Conservation (phyloP, 2,888 invertebrate genomes). For the Parnassius smintheus region DNA sequence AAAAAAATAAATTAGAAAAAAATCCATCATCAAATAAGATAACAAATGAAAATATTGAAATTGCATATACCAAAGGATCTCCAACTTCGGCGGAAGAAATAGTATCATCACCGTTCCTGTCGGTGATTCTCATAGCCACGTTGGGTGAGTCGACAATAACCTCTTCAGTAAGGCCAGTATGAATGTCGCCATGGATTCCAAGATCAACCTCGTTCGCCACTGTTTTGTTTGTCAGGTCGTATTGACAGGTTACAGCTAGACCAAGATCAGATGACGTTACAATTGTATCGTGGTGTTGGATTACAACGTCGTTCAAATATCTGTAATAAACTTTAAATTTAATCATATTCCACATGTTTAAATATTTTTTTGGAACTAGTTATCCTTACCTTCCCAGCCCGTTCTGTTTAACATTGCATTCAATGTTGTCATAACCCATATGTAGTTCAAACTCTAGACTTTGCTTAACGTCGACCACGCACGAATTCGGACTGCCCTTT, state of each 20-base stretch:
- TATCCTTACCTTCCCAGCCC: slow-evolving; percentile 86
- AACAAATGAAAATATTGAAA: slow-evolving; percentile 7
- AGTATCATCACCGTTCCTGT: slow-evolving; percentile 90
- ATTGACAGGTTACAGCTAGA: slow-evolving; percentile 95
- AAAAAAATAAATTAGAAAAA: slow-evolving; percentile 46
- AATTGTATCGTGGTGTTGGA: slow-evolving; percentile 97
- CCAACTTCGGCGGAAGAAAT: slow-evolving; percentile 95
- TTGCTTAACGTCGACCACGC: slow-evolving; percentile 93
- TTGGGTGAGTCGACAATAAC: slow-evolving; percentile 96
- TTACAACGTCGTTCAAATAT: slow-evolving; percentile 95
- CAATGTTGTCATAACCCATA: slow-evolving; percentile 95
- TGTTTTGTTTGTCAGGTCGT: slow-evolving; percentile 96
- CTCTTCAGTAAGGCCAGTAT: slow-evolving; percentile 92
- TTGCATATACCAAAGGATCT: slow-evolving; percentile 85
- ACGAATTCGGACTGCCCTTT: slow-evolving; percentile 95
- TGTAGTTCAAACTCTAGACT: slow-evolving; percentile 94
- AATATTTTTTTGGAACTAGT: neutral
- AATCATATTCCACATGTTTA: neutral
- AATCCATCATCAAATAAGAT: neutral
- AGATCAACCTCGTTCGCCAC: slow-evolving; percentile 95
- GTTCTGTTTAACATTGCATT: slow-evolving; percentile 95
- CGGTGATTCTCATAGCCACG: slow-evolving; percentile 96
- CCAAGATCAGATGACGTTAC: slow-evolving; percentile 97
- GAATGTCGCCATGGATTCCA: slow-evolving; percentile 93
- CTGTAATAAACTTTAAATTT: slow-evolving; percentile 43